A percentile compares a stretch with the other conserved stretches of the same genome.
Conservation (phyloP, 1,140 invertebrate species). For the Gonatopus flavifemur region DNA sequence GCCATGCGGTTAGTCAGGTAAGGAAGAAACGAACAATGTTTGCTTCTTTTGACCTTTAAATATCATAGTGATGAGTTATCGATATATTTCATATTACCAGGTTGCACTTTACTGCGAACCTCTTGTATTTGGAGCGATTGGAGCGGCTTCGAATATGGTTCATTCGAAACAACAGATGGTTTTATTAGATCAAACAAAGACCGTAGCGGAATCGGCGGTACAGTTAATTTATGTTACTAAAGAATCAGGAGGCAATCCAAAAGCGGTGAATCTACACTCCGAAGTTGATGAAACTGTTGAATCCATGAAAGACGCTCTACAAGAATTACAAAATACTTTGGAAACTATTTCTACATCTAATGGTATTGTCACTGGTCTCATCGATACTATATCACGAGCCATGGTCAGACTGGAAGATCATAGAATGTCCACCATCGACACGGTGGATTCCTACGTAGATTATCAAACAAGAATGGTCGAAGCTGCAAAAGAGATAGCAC, state of each 20-base stretch:
- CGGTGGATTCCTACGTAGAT: constrained; percentile 81
- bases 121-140: constrained; percentile 78
- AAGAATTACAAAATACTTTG: constrained; percentile 79
- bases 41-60: too few species aligned
- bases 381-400: constrained; percentile 87
- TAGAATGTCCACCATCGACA: constrained; percentile 54
- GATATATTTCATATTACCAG: too few species aligned
- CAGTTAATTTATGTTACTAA: constrained; percentile 85
- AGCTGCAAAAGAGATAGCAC: constrained; percentile 90
- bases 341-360: constrained; percentile 84
- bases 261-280: constrained; percentile 75
- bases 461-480: constrained; percentile 97
- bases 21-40: too few species aligned
- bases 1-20: constrained; percentile 81
- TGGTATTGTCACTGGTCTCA: constrained; percentile 81
- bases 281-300: constrained; percentile 83
- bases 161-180: constrained; percentile 88
- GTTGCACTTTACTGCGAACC: constrained; percentile 84
- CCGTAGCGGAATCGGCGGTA: constrained; percentile 86
- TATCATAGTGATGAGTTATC: too few species aligned
- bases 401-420: constrained; percentile 80
- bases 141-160: constrained; percentile 85
- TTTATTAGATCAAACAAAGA: constrained; percentile 90
- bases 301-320: constrained; percentile 76
- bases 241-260: constrained; percentile 90